Evolutionary conservation across 2,113 vertebrate genomes (phyloP).

Genomic region (Mastomys natalensis): DNA sequence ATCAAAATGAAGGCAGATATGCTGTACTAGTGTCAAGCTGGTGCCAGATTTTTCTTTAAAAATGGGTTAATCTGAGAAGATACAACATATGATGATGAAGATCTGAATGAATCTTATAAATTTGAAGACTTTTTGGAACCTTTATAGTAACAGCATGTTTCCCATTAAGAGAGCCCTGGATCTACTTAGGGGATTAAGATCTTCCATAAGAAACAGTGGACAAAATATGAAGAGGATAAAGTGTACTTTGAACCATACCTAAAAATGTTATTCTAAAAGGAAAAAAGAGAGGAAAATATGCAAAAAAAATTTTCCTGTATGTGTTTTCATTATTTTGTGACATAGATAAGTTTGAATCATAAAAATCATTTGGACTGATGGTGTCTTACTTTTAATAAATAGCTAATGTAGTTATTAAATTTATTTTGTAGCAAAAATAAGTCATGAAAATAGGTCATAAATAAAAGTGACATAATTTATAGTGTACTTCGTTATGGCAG

Average conservation of each 20-base stretch:
- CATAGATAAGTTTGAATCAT: background rate
- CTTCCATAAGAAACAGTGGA: background rate
- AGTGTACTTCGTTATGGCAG: background rate
- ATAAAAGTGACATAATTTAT: background rate
- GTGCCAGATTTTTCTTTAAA: background rate
- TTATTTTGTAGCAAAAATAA: conserved; percentile 1
- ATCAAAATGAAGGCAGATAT: background rate
- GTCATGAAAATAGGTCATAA: background rate
- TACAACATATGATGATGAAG: background rate
- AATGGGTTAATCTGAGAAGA: background rate
- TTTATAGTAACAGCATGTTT: too few species aligned
- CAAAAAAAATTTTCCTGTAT: background rate
- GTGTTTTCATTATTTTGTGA: background rate
- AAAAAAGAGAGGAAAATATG: background rate
- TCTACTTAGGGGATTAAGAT: background rate
- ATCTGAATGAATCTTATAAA: background rate
- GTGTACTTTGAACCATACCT: background rate
- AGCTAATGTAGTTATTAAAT: background rate
- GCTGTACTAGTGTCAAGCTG: background rate
- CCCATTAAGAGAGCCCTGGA: background rate
- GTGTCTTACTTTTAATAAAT: background rate
- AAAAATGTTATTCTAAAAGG: background rate
- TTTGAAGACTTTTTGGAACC: background rate
- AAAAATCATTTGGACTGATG: background rate
- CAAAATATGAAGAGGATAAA: background rate